Conservation (phyloP, 2,888 invertebrate genomes). For the Thymelicus sylvestris region DNA sequence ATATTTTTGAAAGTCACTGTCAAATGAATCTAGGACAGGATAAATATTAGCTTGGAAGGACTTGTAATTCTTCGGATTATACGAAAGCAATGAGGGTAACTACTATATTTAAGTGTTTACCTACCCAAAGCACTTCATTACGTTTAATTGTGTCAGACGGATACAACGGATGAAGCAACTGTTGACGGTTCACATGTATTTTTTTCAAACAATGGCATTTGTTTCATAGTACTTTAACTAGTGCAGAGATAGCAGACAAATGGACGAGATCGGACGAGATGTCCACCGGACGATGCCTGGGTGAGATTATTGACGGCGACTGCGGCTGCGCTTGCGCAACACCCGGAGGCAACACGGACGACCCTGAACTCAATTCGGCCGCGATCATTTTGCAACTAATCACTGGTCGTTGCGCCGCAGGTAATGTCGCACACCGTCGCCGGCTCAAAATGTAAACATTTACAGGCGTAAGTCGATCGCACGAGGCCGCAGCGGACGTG, state of each 20-base stretch:
- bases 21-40: background rate
- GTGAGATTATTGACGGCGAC: conserved; percentile 30
- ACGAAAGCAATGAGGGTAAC: too few species aligned
- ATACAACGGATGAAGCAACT: background rate
- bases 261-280: conserved; percentile 11
- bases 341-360: conserved; percentile 79
- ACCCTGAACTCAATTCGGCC: conserved; percentile 82
- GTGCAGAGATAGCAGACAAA: background rate
- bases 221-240: background rate
- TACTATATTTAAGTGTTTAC: too few species aligned
- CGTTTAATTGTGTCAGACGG: background rate
- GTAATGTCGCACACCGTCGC: conserved; percentile 61
- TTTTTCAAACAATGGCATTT: conserved; percentile 1
- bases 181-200: background rate
- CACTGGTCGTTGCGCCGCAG: conserved; percentile 64
- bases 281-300: background rate
- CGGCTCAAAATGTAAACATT: conserved; percentile 83
- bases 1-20: background rate
- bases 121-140: background rate
- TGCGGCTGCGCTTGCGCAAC: conserved; percentile 63
- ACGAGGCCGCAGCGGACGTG: conserved; percentile 78
- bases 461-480: conserved; percentile 74
- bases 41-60: too few species aligned
- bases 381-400: conserved; percentile 83
- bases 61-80: too few species aligned